A percentile compares a stretch with the other conserved stretches of the same genome.
Evolutionary conservation across 2,888 invertebrate genomes (phyloP).

Genomic region (Parthenolecanium corni): DNA sequence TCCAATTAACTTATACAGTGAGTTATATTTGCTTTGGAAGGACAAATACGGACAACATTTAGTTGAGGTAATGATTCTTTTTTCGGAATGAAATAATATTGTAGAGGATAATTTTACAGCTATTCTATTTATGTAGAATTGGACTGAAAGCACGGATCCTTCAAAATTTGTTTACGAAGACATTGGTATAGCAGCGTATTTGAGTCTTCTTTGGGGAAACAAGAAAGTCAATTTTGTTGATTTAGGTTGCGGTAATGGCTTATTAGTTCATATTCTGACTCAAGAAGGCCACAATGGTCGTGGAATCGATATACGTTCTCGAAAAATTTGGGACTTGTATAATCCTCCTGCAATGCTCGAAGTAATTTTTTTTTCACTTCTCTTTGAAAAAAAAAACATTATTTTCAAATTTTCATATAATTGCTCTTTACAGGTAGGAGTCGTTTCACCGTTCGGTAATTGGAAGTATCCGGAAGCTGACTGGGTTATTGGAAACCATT

Average conservation of each 20-base stretch:
- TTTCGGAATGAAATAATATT: background rate
- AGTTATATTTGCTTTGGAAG: conserved; percentile 61
- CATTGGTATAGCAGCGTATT: conserved; percentile 80
- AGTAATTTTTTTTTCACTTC: conserved; percentile 40
- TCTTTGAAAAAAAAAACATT: background rate
- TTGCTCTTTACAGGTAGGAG: conserved; percentile 45
- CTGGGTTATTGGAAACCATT: conserved; percentile 97
- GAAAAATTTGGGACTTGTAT: conserved; percentile 81
- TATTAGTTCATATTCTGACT: conserved; percentile 73
- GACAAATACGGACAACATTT: conserved; percentile 62
- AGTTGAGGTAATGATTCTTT: conserved; percentile 47
- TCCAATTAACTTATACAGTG: conserved; percentile 49
- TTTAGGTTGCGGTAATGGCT: conserved; percentile 94
- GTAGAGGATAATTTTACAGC: background rate
- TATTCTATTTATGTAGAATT: conserved; percentile 48
- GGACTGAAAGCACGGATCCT: conserved; percentile 90
- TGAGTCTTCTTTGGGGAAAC: conserved; percentile 63
- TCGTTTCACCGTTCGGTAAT: conserved; percentile 56
- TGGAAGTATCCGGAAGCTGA: conserved; percentile 59
- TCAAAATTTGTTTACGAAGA: conserved; percentile 93
- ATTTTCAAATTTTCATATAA: background rate
- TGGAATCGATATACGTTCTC: conserved; percentile 71
- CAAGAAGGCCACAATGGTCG: conserved; percentile 71
- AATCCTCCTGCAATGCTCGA: conserved; percentile 51
- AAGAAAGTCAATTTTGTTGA: conserved; percentile 59